These are phyloP conservation scores for Cygnus olor DNA, from an alignment of 2,797 vertebrate genomes.

Conservation along the genomic window DNA sequence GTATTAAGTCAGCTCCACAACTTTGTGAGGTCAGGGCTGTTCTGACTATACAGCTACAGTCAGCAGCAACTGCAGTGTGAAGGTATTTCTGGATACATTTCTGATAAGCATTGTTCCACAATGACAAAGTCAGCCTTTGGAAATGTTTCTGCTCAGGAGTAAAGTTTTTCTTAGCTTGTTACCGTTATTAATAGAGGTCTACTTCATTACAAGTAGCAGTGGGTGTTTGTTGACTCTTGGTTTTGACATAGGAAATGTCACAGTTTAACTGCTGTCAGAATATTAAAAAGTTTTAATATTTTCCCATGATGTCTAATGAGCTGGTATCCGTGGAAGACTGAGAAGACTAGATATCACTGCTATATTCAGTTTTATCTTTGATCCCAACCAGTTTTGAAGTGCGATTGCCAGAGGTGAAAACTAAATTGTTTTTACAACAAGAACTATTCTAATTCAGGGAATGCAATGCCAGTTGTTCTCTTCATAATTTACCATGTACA, in stretches of 20 bases:
- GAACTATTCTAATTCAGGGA: neutral
- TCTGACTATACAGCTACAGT: neutral
- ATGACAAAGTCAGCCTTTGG: neutral
- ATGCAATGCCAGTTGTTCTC: neutral
- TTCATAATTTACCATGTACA: neutral
- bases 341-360: neutral
- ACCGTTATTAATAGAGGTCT: neutral
- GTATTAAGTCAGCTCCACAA: neutral
- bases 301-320: rapidly evolving
- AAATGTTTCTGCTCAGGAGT: neutral
- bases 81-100: neutral
- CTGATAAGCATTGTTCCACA: neutral
- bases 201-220: neutral
- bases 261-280: neutral
- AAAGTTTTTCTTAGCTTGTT: neutral
- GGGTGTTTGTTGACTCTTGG: neutral
- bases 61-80: neutral
- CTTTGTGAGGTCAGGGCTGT: neutral
- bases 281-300: neutral
- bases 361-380: neutral
- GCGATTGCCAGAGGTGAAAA: neutral
- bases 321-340: neutral
- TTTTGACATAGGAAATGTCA: neutral
- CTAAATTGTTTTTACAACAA: neutral
- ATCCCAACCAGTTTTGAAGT: neutral